Percentiles rank a stretch among this genome's conserved stretches.
These are phyloP conservation scores for Drosophila kohkoa DNA, from an alignment of 1,140 invertebrate species.

Conservation along the genomic window DNA sequence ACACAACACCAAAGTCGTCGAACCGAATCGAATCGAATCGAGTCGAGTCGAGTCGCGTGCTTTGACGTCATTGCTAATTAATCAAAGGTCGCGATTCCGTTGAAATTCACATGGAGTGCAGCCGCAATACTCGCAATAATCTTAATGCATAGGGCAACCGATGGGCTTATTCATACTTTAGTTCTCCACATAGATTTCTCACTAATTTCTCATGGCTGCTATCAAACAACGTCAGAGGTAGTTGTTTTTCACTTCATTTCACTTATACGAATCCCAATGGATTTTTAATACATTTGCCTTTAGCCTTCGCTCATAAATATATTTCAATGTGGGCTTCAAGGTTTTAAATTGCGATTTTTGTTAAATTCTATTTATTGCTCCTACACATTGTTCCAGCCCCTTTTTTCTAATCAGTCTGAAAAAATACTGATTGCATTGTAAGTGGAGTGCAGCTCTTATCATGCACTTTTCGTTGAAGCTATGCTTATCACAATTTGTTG, in stretches of 20 bases:
- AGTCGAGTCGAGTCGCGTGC: slow-evolving; percentile 67
- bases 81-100: slow-evolving; percentile 53
- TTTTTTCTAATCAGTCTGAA: no score
- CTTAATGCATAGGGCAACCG: not conserved
- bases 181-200: not conserved
- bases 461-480: no score
- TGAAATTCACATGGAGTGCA: slow-evolving; percentile 44
- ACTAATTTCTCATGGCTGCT: not conserved
- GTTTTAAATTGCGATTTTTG: no score
- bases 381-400: no score
- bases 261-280: slow-evolving; percentile 8
- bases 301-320: no score
- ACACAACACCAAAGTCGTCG: not conserved
- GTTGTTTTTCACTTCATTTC: not conserved
- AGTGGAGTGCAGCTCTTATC: no score
- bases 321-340: no score
- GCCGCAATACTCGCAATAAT: not conserved
- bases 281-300: not conserved
- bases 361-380: no score
- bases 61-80: slow-evolving; percentile 64
- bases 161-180: not conserved
- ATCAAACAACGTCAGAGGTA: no score
- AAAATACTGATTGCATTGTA: no score
- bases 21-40: slow-evolving; percentile 19
- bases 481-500: no score